Percentiles rank a stretch among this genome's conserved stretches.
These are phyloP conservation scores for Nowickia ferox DNA, from an alignment of 2,888 invertebrate genomes.

Conservation along the genomic window DNA sequence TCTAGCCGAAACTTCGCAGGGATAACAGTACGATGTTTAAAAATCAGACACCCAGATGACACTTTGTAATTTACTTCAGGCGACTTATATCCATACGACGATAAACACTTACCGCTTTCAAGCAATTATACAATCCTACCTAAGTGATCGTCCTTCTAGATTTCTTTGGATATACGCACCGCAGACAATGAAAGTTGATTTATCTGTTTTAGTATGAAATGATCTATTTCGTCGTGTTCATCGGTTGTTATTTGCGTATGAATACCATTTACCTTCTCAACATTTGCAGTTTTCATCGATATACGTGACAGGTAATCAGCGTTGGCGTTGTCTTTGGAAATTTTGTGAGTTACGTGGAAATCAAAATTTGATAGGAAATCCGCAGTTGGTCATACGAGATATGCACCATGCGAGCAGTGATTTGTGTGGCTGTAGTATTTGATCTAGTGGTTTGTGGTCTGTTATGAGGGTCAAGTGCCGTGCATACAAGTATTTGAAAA, in stretches of 20 bases:
- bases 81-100: not conserved
- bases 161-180: too few relatives aligned
- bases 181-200: too few relatives aligned
- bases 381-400: conserved; percentile 63
- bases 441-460: conserved; percentile 62
- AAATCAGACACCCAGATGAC: not conserved
- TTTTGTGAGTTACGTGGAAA: conserved; percentile 41
- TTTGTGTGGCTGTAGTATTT: conserved; percentile 63
- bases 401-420: conserved; percentile 59
- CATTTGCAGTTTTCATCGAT: too few relatives aligned
- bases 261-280: not conserved
- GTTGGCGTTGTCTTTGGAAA: conserved; percentile 54
- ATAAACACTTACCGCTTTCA: not conserved
- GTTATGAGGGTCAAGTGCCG: conserved; percentile 61
- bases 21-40: too few relatives aligned
- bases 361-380: conserved; percentile 56
- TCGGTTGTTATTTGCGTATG: not conserved
- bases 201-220: not conserved
- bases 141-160: not conserved
- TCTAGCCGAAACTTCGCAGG: too few relatives aligned
- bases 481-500: too few relatives aligned
- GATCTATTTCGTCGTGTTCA: not conserved
- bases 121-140: not conserved
- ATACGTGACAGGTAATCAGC: conserved; percentile 41
- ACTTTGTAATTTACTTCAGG: not conserved